phyloP scores from a whole-genome alignment of 2,113 vertebrate species.

The Psilopsiagon aurifrons region DNA sequence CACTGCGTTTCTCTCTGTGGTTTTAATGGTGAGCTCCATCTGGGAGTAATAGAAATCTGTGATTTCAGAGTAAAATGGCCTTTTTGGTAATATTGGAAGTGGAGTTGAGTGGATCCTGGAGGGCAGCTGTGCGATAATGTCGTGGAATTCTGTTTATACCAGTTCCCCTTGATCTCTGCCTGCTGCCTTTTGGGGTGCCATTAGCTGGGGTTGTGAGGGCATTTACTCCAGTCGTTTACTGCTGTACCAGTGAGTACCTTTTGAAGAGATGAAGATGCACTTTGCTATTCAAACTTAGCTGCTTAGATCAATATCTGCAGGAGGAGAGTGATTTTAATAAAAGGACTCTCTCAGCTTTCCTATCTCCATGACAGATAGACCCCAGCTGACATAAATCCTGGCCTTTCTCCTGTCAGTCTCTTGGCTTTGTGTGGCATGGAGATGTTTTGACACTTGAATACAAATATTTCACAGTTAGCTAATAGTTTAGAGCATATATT shows the following conservation, averaged over 20 bases:
- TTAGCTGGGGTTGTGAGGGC: neutral
- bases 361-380: constrained; percentile 69
- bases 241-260: neutral
- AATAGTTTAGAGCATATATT: constrained; percentile 43
- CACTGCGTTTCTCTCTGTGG: neutral
- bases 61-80: neutral
- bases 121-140: neutral
- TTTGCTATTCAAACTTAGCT: constrained; percentile 38
- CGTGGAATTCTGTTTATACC: neutral
- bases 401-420: constrained; percentile 65
- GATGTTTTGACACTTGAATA: constrained; percentile 57
- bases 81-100: neutral
- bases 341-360: constrained; percentile 53
- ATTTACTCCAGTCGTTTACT: neutral
- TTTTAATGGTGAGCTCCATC: neutral
- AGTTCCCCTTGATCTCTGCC: neutral
- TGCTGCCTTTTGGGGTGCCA: neutral
- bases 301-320: constrained; percentile 69
- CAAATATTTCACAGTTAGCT: constrained; percentile 50
- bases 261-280: neutral
- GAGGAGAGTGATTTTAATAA: constrained; percentile 65
- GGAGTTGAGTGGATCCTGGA: neutral
- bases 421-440: constrained; percentile 37
- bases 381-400: constrained; percentile 64
- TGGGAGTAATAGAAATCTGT: neutral